Conservation (phyloP, 2,797 vertebrate species). For the Naso thynnoides region DNA sequence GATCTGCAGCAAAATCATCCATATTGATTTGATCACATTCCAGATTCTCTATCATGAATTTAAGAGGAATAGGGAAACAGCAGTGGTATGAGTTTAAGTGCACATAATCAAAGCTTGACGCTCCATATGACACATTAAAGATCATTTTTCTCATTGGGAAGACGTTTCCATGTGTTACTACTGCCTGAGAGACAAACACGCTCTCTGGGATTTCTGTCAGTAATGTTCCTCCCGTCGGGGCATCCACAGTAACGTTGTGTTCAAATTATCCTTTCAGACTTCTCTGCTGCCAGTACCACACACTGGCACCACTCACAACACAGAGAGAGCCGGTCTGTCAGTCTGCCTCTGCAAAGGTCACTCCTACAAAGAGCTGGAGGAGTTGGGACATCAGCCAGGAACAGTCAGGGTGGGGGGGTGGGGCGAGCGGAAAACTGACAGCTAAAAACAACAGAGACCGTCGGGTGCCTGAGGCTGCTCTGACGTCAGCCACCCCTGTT, state of each 20-base stretch:
- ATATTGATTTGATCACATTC: not conserved
- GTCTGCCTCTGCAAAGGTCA: slow-evolving; percentile 76
- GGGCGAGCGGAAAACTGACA: slow-evolving; percentile 54
- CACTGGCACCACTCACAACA: slow-evolving; percentile 48
- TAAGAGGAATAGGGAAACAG: not conserved
- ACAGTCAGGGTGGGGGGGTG: slow-evolving; percentile 14
- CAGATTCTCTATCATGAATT: not conserved
- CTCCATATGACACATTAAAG: slow-evolving; percentile 7
- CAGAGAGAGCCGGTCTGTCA: slow-evolving; percentile 52
- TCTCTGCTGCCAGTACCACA: slow-evolving; percentile 45
- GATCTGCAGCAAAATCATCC: not conserved
- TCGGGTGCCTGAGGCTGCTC: slow-evolving; percentile 40
- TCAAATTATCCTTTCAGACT: slow-evolving; percentile 48
- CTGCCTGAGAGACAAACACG: slow-evolving; percentile 26
- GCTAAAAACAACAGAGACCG: slow-evolving; percentile 68
- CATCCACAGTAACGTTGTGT: slow-evolving; percentile 35
- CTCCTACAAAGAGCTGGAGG: slow-evolving; percentile 72
- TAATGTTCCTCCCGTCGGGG: slow-evolving; percentile 20
- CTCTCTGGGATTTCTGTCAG: slow-evolving; percentile 37
- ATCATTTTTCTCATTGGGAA: slow-evolving; percentile 7
- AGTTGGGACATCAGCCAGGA: slow-evolving; percentile 66
- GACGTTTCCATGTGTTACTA: slow-evolving; percentile 10
- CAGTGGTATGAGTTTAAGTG: not conserved
- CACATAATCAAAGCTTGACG: too few relatives aligned
- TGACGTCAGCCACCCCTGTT: slow-evolving; percentile 54